Evolutionary conservation across 92 coral and sea anemone species (phyloP).

Genomic region (Heteractis magnifica): DNA sequence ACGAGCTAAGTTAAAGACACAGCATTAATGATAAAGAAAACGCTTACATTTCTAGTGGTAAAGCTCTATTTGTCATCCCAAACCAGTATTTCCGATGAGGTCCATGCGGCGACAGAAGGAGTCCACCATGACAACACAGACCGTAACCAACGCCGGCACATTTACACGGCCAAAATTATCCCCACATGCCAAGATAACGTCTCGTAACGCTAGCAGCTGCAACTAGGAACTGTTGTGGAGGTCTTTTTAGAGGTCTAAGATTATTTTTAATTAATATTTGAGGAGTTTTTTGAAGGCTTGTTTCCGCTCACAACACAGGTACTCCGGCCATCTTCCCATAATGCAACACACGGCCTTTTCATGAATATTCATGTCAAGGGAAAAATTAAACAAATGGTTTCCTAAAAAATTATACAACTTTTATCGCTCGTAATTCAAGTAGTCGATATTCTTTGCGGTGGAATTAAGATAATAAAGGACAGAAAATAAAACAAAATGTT

Average conservation of each 20-base stretch:
- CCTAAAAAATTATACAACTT: background rate
- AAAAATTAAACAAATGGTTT: background rate
- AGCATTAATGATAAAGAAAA: background rate
- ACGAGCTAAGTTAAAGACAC: slow-evolving; percentile 12
- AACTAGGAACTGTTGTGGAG: background rate
- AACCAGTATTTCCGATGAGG: slow-evolving; percentile 50
- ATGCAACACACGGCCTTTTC: slow-evolving; percentile 7
- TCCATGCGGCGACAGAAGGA: slow-evolving; percentile 59
- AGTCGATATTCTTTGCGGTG: too few relatives aligned
- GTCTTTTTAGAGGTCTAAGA: slow-evolving; percentile 16
- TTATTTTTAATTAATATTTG: slow-evolving; percentile 39
- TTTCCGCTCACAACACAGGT: slow-evolving; percentile 46
- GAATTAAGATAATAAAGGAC: too few relatives aligned
- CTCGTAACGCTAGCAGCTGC: background rate
- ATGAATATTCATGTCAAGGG: background rate
- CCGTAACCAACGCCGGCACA: slow-evolving; percentile 53
- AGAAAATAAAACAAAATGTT: too few relatives aligned
- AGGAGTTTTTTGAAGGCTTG: slow-evolving; percentile 38
- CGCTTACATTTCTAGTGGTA: slow-evolving; percentile 90
- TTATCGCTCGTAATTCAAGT: background rate
- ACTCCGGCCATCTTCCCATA: slow-evolving; percentile 36
- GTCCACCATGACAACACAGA: slow-evolving; percentile 91
- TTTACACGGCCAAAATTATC: slow-evolving; percentile 29
- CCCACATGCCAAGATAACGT: slow-evolving; percentile 40
- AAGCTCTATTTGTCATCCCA: slow-evolving; percentile 89